These are phyloP conservation scores for Parauchenoglanis ngamensis DNA, from an alignment of 2,797 vertebrate species.

Conservation along the genomic window DNA sequence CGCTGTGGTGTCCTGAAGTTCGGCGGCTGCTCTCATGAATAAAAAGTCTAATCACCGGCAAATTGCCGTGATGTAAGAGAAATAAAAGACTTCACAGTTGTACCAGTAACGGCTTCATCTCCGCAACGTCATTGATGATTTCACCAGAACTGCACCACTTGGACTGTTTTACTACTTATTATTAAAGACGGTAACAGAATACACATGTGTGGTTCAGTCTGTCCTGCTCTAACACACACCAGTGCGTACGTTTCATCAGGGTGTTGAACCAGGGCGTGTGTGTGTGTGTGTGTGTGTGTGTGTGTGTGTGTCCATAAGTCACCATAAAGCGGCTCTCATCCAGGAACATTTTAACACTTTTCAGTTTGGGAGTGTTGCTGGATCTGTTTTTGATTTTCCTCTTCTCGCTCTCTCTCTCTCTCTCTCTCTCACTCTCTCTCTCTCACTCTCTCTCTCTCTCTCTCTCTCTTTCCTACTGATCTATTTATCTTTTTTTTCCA, in stretches of 20 bases:
- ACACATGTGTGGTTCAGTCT: background rate
- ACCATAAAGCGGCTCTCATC: background rate
- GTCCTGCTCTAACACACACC: background rate
- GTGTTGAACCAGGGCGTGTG: background rate
- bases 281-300: too few species aligned
- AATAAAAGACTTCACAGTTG: background rate
- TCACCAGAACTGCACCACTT: background rate
- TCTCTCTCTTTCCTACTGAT: background rate
- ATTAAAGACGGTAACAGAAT: background rate
- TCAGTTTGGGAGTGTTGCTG: background rate
- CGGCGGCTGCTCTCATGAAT: background rate
- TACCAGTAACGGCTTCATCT: background rate
- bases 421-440: background rate
- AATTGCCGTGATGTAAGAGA: too few species aligned
- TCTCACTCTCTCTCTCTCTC: background rate
- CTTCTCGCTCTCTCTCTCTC: background rate
- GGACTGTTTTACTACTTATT: background rate
- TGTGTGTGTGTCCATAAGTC: too few species aligned
- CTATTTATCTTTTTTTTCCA: slow-evolving; percentile 14
- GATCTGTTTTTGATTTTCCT: background rate
- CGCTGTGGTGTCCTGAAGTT: too few species aligned
- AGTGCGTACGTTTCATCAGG: background rate
- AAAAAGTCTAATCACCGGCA: background rate
- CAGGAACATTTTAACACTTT: background rate
- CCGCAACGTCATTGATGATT: background rate